These are phyloP conservation scores for Fregetta grallaria DNA, from an alignment of 2,113 vertebrate genomes.

Conservation along the genomic window DNA sequence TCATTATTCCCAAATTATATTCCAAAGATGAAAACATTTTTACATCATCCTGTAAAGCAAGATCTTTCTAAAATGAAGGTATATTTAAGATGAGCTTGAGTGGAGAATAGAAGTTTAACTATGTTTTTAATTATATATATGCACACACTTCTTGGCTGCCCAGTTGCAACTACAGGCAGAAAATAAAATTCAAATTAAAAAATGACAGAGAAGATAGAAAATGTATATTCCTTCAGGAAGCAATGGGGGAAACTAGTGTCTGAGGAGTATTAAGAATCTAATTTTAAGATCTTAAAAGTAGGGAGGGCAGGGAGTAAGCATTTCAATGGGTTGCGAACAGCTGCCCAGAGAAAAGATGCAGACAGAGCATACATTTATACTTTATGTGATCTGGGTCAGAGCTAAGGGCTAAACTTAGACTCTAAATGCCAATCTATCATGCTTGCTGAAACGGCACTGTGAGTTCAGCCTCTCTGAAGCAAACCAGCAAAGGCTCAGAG, in stretches of 20 bases:
- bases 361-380: conserved; percentile 40
- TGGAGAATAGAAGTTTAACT: background rate
- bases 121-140: background rate
- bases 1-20: conserved; percentile 22
- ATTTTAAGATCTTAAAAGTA: background rate
- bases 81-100: background rate
- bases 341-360: conserved; percentile 1
- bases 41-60: conserved; percentile 45
- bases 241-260: background rate
- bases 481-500: background rate
- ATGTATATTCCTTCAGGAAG: background rate
- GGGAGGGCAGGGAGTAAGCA: background rate
- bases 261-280: background rate
- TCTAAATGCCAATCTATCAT: conserved; percentile 33
- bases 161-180: background rate
- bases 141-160: background rate
- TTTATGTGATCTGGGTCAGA: conserved; percentile 42
- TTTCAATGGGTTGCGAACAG: conserved; percentile 12
- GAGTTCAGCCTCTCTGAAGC: background rate
- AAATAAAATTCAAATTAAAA: background rate
- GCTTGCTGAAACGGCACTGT: background rate
- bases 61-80: conserved; percentile 15
- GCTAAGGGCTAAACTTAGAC: conserved; percentile 44
- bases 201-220: background rate
- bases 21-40: conserved; percentile 48